A percentile compares a stretch with the other conserved stretches of the same genome.
Evolutionary conservation across 2,113 vertebrate species (phyloP).

Genomic region (Labrus mixtus): DNA sequence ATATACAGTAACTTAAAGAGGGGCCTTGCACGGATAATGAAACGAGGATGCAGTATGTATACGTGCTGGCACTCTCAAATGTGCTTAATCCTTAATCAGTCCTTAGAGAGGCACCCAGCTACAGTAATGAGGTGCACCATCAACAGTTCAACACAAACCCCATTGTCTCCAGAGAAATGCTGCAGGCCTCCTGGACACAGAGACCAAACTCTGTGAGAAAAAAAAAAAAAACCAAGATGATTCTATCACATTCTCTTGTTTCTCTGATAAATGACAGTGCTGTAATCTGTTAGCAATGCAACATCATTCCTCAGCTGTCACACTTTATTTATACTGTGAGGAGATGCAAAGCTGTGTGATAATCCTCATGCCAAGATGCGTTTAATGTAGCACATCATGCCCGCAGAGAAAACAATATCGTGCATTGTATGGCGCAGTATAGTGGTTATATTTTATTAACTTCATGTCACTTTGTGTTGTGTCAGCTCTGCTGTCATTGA

Average conservation of each 20-base stretch:
- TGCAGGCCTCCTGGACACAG: slow-evolving; percentile 47
- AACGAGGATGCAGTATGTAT: slow-evolving; percentile 52
- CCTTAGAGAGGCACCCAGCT: slow-evolving; percentile 69
- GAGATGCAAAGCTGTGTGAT: slow-evolving; percentile 10
- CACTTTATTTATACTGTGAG: neutral
- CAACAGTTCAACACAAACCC: slow-evolving; percentile 70
- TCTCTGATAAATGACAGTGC: slow-evolving; percentile 1
- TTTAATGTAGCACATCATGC: slow-evolving; percentile 21
- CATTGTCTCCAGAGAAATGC: slow-evolving; percentile 58
- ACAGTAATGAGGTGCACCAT: slow-evolving; percentile 77
- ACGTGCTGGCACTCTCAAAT: slow-evolving; percentile 70
- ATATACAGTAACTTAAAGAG: slow-evolving; percentile 59
- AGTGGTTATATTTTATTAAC: neutral
- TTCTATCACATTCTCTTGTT: slow-evolving; percentile 38
- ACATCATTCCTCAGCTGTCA: slow-evolving; percentile 18
- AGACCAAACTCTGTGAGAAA: slow-evolving; percentile 48
- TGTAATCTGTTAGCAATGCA: slow-evolving; percentile 18
- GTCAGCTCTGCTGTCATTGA: slow-evolving; percentile 1
- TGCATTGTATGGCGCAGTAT: neutral
- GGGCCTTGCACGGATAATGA: slow-evolving; percentile 58
- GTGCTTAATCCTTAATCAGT: slow-evolving; percentile 77
- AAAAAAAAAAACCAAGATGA: slow-evolving; percentile 45
- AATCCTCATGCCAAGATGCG: slow-evolving; percentile 13
- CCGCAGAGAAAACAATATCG: slow-evolving; percentile 5
- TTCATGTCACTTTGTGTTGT: neutral